Conservation (phyloP, 2,113 vertebrate species). For the Tupaia chinensis region DNA sequence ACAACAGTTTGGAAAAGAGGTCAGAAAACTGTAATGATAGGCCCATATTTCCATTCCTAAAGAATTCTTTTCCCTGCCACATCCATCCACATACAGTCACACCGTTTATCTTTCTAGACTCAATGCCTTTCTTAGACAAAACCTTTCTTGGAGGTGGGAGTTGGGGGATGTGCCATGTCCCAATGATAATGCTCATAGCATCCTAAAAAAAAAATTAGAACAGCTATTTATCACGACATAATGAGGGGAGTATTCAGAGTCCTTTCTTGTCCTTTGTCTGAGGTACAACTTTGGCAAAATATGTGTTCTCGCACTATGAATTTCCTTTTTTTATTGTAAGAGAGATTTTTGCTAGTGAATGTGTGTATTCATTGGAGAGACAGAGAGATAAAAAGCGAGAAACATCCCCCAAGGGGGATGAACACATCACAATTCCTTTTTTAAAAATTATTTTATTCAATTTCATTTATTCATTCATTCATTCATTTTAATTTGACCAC, state of each 20-base stretch:
- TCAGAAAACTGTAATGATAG: slow-evolving; percentile 14
- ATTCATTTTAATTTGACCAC: too few species aligned
- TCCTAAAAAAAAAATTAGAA: slow-evolving; percentile 30
- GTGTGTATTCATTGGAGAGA: too few species aligned
- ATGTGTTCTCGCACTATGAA: neutral
- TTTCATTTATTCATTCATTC: too few species aligned
- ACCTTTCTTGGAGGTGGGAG: neutral
- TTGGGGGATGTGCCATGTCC: slow-evolving; percentile 9
- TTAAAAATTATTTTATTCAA: too few species aligned
- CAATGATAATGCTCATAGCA: neutral
- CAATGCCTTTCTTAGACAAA: slow-evolving; percentile 58
- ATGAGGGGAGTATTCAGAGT: neutral
- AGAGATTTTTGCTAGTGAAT: too few species aligned
- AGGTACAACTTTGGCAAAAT: neutral
- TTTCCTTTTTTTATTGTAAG: neutral
- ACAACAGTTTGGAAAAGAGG: slow-evolving; percentile 13
- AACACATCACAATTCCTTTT: too few species aligned
- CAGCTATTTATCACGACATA: neutral
- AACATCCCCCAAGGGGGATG: too few species aligned
- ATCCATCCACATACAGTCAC: slow-evolving; percentile 24
- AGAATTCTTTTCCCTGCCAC: neutral
- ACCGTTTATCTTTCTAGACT: neutral
- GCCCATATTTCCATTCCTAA: slow-evolving; percentile 13
- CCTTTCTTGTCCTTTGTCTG: neutral
- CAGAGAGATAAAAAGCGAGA: too few species aligned